Percentiles rank a stretch among this genome's conserved stretches.
Evolutionary conservation across 2,797 vertebrate genomes (phyloP).

Genomic region (Etheostoma nigrum): DNA sequence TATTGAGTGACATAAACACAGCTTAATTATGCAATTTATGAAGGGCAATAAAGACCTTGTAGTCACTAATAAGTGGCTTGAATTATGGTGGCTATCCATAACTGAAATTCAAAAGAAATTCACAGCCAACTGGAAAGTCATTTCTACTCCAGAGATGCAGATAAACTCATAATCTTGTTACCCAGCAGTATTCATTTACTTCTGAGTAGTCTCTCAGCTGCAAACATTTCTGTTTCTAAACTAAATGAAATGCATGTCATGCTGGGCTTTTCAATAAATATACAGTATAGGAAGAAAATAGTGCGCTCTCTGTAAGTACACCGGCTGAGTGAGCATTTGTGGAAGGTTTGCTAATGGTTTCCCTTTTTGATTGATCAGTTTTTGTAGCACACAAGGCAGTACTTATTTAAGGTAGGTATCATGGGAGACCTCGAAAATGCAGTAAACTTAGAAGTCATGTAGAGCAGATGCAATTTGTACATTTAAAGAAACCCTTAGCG

Average conservation of each 20-base stretch:
- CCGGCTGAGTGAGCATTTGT: constrained; percentile 55
- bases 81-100: constrained; percentile 48
- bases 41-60: constrained; percentile 43
- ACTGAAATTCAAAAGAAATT: constrained; percentile 52
- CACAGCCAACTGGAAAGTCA: constrained; percentile 32
- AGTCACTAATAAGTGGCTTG: constrained; percentile 36
- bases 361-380: constrained; percentile 66
- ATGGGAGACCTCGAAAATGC: constrained; percentile 36
- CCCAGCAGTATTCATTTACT: constrained; percentile 43
- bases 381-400: constrained; percentile 43
- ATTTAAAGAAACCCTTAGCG: constrained; percentile 23
- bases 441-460: constrained; percentile 34
- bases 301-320: constrained; percentile 34
- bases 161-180: constrained; percentile 38
- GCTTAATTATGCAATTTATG: constrained; percentile 50
- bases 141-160: constrained; percentile 39
- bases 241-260: constrained; percentile 63
- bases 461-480: constrained; percentile 32
- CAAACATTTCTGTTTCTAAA: constrained; percentile 66
- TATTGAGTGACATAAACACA: constrained; percentile 55
- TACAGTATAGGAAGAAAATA: constrained; percentile 26
- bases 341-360: constrained; percentile 63
- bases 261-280: constrained; percentile 67
- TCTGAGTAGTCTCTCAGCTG: constrained; percentile 46
- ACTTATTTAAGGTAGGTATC: constrained; percentile 50